phyloP scores from a whole-genome alignment of 1,140 invertebrate genomes.

The Melipona quadrifasciata region DNA sequence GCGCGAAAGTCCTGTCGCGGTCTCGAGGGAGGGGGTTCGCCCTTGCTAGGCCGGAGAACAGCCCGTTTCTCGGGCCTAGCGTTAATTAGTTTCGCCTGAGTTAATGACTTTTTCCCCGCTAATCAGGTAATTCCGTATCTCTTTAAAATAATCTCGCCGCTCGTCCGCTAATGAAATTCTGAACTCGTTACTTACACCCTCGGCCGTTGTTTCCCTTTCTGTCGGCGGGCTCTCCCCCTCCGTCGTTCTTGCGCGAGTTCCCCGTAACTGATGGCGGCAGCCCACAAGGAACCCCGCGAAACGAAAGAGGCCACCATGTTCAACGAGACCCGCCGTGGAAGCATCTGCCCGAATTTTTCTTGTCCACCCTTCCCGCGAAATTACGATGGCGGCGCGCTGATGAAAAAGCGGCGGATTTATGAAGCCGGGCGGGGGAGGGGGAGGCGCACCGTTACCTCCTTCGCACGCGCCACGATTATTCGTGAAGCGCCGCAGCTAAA shows the following conservation, averaged over 20 bases:
- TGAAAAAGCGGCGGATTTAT: constrained; percentile 48
- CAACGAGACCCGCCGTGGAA: not conserved
- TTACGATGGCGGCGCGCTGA: constrained; percentile 18
- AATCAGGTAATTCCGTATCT: constrained; percentile 83
- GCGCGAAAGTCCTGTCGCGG: constrained; percentile 34
- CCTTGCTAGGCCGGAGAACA: constrained; percentile 25
- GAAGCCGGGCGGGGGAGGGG: not conserved
- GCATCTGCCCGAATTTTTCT: constrained; percentile 60
- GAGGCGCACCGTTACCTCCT: constrained; percentile 19
- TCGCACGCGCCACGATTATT: constrained; percentile 47
- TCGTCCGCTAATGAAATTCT: constrained; percentile 82
- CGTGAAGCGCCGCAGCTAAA: constrained; percentile 39
- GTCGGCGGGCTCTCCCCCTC: constrained; percentile 32
- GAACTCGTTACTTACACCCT: constrained; percentile 82
- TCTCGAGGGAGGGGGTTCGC: constrained; percentile 12
- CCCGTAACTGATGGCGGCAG: constrained; percentile 31
- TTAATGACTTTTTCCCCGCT: constrained; percentile 82
- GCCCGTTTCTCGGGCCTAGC: constrained; percentile 64
- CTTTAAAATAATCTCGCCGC: constrained; percentile 82
- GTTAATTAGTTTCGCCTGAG: constrained; percentile 82
- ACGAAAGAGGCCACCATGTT: constrained; percentile 19
- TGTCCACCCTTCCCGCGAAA: constrained; percentile 30
- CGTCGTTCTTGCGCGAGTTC: constrained; percentile 27
- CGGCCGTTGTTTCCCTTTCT: constrained; percentile 67
- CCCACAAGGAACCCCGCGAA: not conserved